phyloP scores from a whole-genome alignment of 2,888 invertebrate species.

The Hypolimnas misippus region DNA sequence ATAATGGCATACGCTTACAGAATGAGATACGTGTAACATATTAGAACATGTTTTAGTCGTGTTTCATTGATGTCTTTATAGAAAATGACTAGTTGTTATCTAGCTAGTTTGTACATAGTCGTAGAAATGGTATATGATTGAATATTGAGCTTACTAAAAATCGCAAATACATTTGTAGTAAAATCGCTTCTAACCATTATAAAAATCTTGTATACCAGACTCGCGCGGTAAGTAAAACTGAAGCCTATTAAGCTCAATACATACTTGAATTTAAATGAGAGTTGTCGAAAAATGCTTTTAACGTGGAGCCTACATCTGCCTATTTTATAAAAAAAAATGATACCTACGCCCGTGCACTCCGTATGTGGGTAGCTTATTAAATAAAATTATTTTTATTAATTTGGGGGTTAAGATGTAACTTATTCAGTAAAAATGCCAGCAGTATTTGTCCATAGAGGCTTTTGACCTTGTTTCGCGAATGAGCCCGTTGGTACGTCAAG shows the following conservation, averaged over 20 bases:
- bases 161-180: no score
- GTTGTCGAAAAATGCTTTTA: neutral
- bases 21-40: neutral
- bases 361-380: neutral
- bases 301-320: neutral
- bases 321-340: neutral
- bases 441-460: conserved; percentile 24
- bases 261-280: no score
- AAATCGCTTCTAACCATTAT: no score
- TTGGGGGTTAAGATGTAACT: conserved; percentile 3
- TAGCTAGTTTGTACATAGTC: no score
- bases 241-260: no score
- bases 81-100: neutral
- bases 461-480: conserved; percentile 32
- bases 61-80: neutral
- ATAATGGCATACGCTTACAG: neutral
- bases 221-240: no score
- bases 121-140: no score
- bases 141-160: no score
- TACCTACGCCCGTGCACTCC: neutral
- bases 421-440: conserved; percentile 13
- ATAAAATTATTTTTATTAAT: neutral
- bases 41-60: neutral
- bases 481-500: conserved; percentile 15
- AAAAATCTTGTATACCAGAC: no score